Evolutionary conservation across 2,888 invertebrate genomes (phyloP).

Genomic region (Agrochola macilenta): DNA sequence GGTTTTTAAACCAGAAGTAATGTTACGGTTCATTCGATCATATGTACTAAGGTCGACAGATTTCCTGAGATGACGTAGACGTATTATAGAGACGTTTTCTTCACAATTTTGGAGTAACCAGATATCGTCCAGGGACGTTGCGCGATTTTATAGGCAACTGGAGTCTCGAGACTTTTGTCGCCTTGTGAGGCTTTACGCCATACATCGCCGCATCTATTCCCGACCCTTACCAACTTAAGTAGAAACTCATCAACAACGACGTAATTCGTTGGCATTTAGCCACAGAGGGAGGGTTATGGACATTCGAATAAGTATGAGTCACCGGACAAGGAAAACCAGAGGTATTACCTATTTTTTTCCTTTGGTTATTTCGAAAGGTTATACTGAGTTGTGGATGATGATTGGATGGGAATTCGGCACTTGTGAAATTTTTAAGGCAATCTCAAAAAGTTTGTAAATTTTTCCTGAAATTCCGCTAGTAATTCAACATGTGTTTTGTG

Average conservation of each 20-base stretch:
- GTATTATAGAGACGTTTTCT: not conserved
- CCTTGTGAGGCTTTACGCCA: not conserved
- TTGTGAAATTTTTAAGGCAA: not conserved
- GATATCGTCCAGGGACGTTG: not conserved
- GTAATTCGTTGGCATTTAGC: not conserved
- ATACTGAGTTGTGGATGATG: not conserved
- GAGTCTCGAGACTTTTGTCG: not conserved
- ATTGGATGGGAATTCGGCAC: not conserved
- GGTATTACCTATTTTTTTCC: slow-evolving; percentile 14
- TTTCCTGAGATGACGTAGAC: slow-evolving; percentile 12
- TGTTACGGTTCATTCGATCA: slow-evolving; percentile 6
- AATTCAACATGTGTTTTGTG: too few relatives aligned
- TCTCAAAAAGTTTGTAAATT: not conserved
- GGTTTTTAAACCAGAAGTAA: slow-evolving; percentile 18
- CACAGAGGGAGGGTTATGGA: slow-evolving; percentile 10
- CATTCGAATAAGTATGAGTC: slow-evolving; percentile 32
- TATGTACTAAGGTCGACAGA: slow-evolving; percentile 21
- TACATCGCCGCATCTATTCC: not conserved
- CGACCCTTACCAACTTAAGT: slow-evolving; percentile 9
- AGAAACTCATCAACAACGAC: not conserved
- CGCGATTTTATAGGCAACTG: not conserved
- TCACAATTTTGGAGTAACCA: not conserved
- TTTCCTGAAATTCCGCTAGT: too few relatives aligned
- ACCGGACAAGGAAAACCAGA: slow-evolving; percentile 27
- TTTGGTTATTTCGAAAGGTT: not conserved